Conservation (phyloP, 2,797 vertebrate species). For the Ptychobarbus kaznakovi region DNA sequence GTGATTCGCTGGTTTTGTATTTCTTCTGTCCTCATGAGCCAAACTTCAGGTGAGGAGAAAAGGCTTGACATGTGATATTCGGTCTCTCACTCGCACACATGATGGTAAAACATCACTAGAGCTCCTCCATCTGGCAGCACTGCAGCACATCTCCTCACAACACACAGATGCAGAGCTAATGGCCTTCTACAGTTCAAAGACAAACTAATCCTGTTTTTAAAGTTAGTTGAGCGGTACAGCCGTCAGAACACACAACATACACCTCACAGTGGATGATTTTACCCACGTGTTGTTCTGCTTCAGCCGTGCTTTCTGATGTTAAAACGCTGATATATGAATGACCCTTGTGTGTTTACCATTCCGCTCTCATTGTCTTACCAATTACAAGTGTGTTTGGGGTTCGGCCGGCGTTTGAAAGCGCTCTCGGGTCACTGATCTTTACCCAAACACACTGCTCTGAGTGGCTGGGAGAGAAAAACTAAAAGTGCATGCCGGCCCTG, state of each 20-base stretch:
- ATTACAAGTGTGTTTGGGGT: constrained; percentile 18
- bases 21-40: constrained; percentile 42
- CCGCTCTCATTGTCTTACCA: constrained; percentile 2
- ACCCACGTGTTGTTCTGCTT: neutral
- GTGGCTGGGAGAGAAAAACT: constrained; percentile 20
- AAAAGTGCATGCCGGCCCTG: constrained; percentile 28
- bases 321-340: constrained; percentile 13
- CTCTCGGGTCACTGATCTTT: constrained; percentile 30
- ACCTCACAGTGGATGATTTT: neutral
- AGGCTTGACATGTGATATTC: constrained; percentile 21
- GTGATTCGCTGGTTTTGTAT: constrained; percentile 38
- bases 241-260: neutral
- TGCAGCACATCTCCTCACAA: constrained; percentile 61
- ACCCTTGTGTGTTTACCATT: constrained; percentile 41
- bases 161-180: neutral
- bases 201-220: neutral
- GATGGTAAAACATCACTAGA: constrained; percentile 78
- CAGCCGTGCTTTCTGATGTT: neutral
- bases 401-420: constrained; percentile 30
- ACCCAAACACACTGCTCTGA: constrained; percentile 37
- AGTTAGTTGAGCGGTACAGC: too few relatives aligned
- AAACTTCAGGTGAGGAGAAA: constrained; percentile 31
- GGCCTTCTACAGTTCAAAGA: neutral
- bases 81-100: constrained; percentile 49
- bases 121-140: constrained; percentile 80